These are phyloP conservation scores for Furcula furcula DNA, from an alignment of 2,888 invertebrate species.

Conservation along the genomic window DNA sequence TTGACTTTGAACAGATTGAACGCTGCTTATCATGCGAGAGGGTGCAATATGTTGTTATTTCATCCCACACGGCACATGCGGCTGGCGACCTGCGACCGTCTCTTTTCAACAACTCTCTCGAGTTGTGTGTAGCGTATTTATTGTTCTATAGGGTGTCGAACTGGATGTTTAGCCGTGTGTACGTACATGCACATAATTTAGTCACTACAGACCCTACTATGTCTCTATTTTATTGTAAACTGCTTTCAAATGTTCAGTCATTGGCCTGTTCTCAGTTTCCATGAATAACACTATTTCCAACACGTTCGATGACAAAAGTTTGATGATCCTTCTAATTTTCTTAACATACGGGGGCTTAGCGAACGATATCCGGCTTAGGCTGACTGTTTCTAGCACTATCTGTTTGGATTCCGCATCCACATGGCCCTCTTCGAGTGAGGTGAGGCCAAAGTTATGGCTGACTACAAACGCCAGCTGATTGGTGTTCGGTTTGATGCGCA, in stretches of 20 bases:
- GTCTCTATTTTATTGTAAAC: conserved; percentile 60
- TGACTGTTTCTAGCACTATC: conserved; percentile 66
- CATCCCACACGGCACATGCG: too few species aligned
- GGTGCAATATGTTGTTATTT: too few species aligned
- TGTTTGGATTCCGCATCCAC: conserved; percentile 65
- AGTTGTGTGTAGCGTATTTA: too few species aligned
- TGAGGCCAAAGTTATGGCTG: conserved; percentile 84
- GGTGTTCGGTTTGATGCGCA: conserved; percentile 80
- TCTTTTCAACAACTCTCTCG: too few species aligned
- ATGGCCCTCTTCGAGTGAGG: conserved; percentile 82
- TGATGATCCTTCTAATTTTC: conserved; percentile 64
- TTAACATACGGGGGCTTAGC: conserved; percentile 78
- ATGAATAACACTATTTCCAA: conserved; percentile 74
- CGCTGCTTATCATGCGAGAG: too few species aligned
- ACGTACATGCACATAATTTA: too few species aligned
- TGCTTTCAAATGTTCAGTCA: conserved; percentile 79
- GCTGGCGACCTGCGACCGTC: too few species aligned
- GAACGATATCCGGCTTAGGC: conserved; percentile 72
- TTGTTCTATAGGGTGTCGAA: too few species aligned
- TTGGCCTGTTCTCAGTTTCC: conserved; percentile 78
- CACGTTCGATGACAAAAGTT: conserved; percentile 42
- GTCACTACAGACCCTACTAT: too few species aligned
- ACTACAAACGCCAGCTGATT: conserved; percentile 77
- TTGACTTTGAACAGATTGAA: too few species aligned
- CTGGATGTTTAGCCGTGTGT: too few species aligned